Percentiles rank a stretch among this genome's conserved stretches.
phyloP scores from a whole-genome alignment of 1,140 invertebrate species.

The Conus ventricosus region DNA sequence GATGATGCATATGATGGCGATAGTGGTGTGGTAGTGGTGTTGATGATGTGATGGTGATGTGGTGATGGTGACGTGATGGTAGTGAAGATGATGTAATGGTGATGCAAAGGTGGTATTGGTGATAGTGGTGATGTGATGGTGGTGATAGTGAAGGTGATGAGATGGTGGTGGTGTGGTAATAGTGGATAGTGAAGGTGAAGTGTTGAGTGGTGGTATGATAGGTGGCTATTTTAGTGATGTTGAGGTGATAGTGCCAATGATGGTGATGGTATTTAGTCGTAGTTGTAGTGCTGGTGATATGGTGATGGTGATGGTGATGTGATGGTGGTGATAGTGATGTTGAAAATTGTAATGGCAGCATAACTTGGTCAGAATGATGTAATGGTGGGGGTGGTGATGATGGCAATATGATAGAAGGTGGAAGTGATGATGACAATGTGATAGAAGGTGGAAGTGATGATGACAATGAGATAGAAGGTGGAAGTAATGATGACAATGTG shows the following conservation, averaged over 20 bases:
- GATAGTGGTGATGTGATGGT: neutral
- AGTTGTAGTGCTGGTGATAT: too few relatives aligned
- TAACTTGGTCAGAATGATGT: neutral
- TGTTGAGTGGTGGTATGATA: neutral
- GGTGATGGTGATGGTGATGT: neutral
- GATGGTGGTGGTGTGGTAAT: neutral
- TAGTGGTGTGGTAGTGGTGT: neutral
- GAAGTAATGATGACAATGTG: too few relatives aligned
- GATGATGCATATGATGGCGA: neutral
- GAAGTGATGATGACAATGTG: too few relatives aligned
- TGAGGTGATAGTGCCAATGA: neutral
- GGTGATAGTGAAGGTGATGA: neutral
- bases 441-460: too few relatives aligned
- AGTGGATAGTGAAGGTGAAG: neutral
- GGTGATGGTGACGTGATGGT: neutral
- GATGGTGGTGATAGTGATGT: neutral
- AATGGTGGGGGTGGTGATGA: conserved; percentile 27
- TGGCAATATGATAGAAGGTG: conserved; percentile 1
- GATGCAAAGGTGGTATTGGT: neutral
- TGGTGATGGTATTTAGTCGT: neutral
- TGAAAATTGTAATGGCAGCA: too few relatives aligned
- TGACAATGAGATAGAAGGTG: too few relatives aligned
- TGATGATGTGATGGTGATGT: neutral
- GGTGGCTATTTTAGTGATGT: neutral
- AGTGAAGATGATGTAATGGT: neutral